Base-by-base conservation (phyloP, 2,113 vertebrate genomes). In the Leptodactylus fuscus region DNA sequence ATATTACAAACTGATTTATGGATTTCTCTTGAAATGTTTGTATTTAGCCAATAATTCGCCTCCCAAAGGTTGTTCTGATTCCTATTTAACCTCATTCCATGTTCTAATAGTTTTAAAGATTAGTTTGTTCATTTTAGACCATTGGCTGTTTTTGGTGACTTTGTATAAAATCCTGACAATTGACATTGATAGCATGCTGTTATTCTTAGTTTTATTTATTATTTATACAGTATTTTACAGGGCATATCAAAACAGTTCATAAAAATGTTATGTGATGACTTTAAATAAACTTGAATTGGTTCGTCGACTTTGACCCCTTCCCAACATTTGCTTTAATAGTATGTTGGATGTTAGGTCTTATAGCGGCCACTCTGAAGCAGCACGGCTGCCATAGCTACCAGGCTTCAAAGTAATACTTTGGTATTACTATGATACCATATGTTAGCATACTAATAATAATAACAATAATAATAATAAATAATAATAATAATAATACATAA, bases 1-100 rank as follows among this genome's bases (percentile, higher is more conserved):
- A 55, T 79, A 58, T 36, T 79, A 38, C 8, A 38, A 58, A 79
- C 24, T 58, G 76, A 60, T 60, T 79, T 60, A 60, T 79, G 75
- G 75, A 55, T 36, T 36, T 1, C 55, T 78, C 75, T 49, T 78
- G 51, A 22, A 78, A 78, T 16, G n/a, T 36, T 58, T 58, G 18
- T 78, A 34, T 36, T 24, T 38, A 1, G 22, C 22, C 24, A 46
- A 48, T 15, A 48, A n/a, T n/a, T 55, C 60, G 9, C 60, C 41
- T 79, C 76, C 29, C 76, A 79, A 12, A 58, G 76, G 34, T 79
- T 79, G 41, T 60, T 78, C 22, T 36, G 41, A 34, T 41, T 29
- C 10, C 12, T 79, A 24, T 38, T 13, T 79, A 38, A 55, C 34
- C 32, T 36, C 11, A 24, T 78, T 58, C 34, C 38, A 44, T 44